Evolutionary conservation across 2,797 vertebrate species (phyloP).

Genomic region (Simalia tracyae): DNA sequence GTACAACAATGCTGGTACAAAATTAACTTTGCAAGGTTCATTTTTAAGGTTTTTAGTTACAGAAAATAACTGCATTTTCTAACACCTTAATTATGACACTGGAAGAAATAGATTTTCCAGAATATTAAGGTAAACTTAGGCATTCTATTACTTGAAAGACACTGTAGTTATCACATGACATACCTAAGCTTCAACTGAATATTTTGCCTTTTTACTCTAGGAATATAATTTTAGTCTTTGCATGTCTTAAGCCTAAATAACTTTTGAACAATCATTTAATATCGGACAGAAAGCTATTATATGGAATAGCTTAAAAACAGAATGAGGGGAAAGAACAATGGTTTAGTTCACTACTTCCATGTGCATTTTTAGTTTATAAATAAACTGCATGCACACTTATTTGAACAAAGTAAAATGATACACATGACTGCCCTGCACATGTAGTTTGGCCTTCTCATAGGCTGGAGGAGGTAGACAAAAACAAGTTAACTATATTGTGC

Average conservation of each 20-base stretch:
- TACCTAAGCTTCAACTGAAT: slow-evolving; percentile 4
- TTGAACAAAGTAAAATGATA: background rate
- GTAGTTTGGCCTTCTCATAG: background rate
- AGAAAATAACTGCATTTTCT: slow-evolving; percentile 22
- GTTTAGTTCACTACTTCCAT: too few relatives aligned
- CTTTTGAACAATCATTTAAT: background rate
- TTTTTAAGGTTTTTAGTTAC: background rate
- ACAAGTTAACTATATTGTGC: too few relatives aligned
- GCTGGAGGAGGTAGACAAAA: too few relatives aligned
- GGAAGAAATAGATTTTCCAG: slow-evolving; percentile 2
- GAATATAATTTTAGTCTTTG: slow-evolving; percentile 13
- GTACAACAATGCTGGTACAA: background rate
- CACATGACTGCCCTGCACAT: background rate
- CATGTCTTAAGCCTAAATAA: slow-evolving; percentile 7
- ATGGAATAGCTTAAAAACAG: background rate
- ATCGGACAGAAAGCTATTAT: background rate
- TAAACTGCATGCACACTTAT: background rate
- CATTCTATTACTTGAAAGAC: slow-evolving; percentile 10
- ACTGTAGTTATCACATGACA: background rate
- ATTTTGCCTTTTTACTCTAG: slow-evolving; percentile 3
- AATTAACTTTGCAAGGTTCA: slow-evolving; percentile 12
- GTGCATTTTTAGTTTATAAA: background rate
- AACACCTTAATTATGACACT: background rate
- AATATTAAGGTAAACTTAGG: background rate
- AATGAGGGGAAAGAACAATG: background rate